Base-by-base conservation (phyloP, 2,113 vertebrate species). In the Platycercus adscitus region DNA sequence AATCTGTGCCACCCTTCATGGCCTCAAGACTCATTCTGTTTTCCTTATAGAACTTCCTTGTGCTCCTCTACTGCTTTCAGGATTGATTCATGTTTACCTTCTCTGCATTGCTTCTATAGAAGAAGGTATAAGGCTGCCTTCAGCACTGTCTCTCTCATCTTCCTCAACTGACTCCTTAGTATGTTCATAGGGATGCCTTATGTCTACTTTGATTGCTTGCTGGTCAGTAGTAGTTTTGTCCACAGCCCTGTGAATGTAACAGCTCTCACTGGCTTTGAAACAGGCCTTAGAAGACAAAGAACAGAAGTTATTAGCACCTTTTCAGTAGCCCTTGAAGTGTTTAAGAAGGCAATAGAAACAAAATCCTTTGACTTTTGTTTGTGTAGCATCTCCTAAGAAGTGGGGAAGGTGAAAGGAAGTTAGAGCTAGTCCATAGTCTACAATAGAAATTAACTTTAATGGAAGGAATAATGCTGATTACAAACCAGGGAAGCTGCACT, bases 401-500 rank as follows among this genome's bases (percentile, higher is more conserved):
- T 28, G 58, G 4, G 9, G 29, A 35, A 50, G 31, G 37, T 23
- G 35, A 71, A n/a, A 52, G 17, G 43, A 78, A 86, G 15, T 53
- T 58, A 53, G 33, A 78, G 43, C 24, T 53, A 55, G 7, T 33
- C 49, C 72, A 28, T 7, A 49, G 60, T 17, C 69, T 66, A 41
- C 55, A 44, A 39, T 3, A 35, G 85, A 58, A 93, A 85, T 93
- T 93, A 86, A 78, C 85, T 97, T 91, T 66, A 80, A 76, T 76
- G 70, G 91, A 44, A 95, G 80, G 85, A 95, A 82, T 76, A 89
- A 95, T 56, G 91, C 86, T 97, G 96, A 91, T 96, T 97, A 81
- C 58, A 81, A 94, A 93, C 72, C 46, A 49, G 90, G 68, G 94
- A 93, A 93, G 85, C 85, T 95, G 85, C 23, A 44, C 65, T 81